phyloP scores from a whole-genome alignment of 2,797 vertebrate species.

The Halcyon chelicuti region DNA sequence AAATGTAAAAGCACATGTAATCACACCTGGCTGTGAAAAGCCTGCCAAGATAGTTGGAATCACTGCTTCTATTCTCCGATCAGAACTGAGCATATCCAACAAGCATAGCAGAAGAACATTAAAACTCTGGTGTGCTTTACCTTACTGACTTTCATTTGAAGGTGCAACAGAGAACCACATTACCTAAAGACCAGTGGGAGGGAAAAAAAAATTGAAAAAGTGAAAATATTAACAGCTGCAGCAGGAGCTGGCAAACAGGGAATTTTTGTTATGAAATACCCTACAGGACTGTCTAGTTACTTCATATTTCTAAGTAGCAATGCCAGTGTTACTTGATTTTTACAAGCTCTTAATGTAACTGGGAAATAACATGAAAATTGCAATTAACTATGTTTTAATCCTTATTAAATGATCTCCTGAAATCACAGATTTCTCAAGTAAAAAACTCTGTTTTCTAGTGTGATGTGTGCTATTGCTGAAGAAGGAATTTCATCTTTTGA shows the following conservation, averaged over 20 bases:
- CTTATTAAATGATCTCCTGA: not conserved
- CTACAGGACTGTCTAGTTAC: not conserved
- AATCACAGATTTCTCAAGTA: not conserved
- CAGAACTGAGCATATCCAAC: not conserved
- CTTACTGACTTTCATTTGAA: not conserved
- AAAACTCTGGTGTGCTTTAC: not conserved
- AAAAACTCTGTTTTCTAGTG: not conserved
- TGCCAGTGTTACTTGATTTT: not conserved
- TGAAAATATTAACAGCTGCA: not conserved
- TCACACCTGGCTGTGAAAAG: not conserved
- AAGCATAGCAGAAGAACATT: not conserved
- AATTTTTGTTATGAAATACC: not conserved
- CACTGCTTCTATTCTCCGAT: not conserved
- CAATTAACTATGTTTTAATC: not conserved
- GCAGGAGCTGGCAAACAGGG: not conserved
- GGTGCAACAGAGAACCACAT: not conserved
- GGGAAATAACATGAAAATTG: not conserved
- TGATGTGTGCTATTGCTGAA: not conserved
- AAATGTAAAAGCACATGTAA: not conserved
- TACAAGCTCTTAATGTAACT: not conserved
- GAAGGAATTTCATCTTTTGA: not conserved
- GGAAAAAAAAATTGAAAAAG: not conserved
- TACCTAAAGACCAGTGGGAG: not conserved
- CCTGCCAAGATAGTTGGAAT: constrained; percentile 1
- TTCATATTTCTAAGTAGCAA: not conserved